phyloP scores from a whole-genome alignment of 2,797 vertebrate genomes.

The Leptodactylus fallax region DNA sequence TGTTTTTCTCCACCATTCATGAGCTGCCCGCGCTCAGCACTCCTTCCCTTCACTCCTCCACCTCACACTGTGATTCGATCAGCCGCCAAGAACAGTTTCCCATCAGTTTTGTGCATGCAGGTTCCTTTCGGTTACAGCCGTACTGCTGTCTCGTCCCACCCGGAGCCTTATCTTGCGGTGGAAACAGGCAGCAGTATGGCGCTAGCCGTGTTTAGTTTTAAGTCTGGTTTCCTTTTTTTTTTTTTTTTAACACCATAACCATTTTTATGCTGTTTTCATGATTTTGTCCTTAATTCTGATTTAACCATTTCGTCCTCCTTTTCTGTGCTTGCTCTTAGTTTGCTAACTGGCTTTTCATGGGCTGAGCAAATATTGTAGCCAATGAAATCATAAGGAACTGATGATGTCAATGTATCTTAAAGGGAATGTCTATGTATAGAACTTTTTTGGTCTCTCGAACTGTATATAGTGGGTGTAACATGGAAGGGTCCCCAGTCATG shows the following conservation, averaged over 20 bases:
- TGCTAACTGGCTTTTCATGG: background rate
- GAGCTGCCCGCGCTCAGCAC: slow-evolving; percentile 74
- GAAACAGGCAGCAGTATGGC: slow-evolving; percentile 77
- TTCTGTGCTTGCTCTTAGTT: background rate
- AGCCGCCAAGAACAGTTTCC: slow-evolving; percentile 90
- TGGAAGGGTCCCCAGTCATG: too few species aligned
- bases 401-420: background rate
- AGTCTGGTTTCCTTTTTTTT: slow-evolving; percentile 62
- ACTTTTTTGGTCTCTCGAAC: too few species aligned
- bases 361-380: background rate
- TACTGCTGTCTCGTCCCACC: slow-evolving; percentile 75
- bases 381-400: background rate
- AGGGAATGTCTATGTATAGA: too few species aligned
- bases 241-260: slow-evolving; percentile 58
- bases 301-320: background rate
- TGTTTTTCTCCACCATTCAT: slow-evolving; percentile 69
- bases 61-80: slow-evolving; percentile 87
- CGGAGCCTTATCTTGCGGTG: slow-evolving; percentile 52
- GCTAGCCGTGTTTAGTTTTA: slow-evolving; percentile 13
- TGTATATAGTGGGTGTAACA: too few species aligned
- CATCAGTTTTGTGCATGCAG: slow-evolving; percentile 99
- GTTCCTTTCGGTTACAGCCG: slow-evolving; percentile 72
- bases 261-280: slow-evolving; percentile 56
- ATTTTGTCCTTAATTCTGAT: slow-evolving; percentile 35
- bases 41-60: slow-evolving; percentile 80